phyloP scores from a whole-genome alignment of 2,113 vertebrate genomes.

The Rhinogobius similis region DNA sequence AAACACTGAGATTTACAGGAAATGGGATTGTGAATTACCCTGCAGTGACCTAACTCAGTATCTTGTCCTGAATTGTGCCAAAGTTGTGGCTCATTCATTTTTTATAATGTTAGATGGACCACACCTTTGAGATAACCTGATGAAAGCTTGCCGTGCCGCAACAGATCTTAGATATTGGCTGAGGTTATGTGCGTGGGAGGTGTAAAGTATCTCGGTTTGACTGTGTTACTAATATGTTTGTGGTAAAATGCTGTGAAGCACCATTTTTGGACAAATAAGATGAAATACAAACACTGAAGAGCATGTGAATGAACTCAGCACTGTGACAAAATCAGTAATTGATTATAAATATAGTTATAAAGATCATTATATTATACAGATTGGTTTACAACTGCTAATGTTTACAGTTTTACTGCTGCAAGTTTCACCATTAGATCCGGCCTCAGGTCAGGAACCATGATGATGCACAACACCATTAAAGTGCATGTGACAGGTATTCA shows the following conservation, averaged over 20 bases:
- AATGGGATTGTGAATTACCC: neutral
- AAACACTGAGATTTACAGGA: constrained; percentile 19
- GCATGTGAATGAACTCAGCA: neutral
- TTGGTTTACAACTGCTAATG: too few relatives aligned
- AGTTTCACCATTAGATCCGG: too few relatives aligned
- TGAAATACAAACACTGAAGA: neutral
- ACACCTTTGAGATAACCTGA: neutral
- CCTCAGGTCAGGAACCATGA: too few relatives aligned
- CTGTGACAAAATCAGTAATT: neutral
- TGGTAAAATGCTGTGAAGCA: constrained; percentile 20
- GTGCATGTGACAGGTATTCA: too few relatives aligned
- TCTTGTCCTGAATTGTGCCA: neutral
- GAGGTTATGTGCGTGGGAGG: neutral
- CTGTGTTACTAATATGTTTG: constrained; percentile 22
- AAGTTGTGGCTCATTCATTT: neutral
- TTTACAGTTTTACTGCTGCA: too few relatives aligned
- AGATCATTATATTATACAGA: too few relatives aligned
- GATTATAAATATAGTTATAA: too few relatives aligned
- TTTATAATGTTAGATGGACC: neutral
- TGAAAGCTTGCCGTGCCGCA: neutral
- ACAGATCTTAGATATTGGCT: neutral
- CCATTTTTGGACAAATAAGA: neutral
- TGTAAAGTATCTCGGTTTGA: constrained; percentile 3
- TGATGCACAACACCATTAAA: too few relatives aligned
- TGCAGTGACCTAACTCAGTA: neutral